Evolutionary conservation across 2,113 vertebrate genomes (phyloP).

Genomic region (Scolopax mira): DNA sequence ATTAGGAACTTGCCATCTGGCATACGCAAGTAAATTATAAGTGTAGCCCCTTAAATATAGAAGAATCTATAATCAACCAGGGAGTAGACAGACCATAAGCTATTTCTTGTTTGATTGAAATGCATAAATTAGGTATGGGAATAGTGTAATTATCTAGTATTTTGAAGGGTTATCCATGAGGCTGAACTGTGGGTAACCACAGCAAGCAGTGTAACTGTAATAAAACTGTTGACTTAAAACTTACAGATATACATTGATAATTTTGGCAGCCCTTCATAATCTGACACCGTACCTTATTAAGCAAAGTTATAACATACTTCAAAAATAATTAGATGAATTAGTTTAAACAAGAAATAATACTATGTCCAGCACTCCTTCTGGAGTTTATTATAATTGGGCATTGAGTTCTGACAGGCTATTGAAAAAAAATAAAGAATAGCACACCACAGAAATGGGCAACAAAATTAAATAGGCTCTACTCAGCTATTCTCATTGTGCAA

Average conservation of each 20-base stretch:
- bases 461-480: not conserved
- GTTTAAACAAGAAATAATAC: not conserved
- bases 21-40: not conserved
- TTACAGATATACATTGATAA: not conserved
- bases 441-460: not conserved
- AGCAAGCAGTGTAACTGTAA: not conserved
- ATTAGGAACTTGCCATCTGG: slow-evolving; percentile 45
- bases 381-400: not conserved
- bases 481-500: not conserved
- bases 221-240: not conserved
- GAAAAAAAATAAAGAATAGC: not conserved
- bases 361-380: not conserved
- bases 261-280: not conserved
- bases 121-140: not conserved
- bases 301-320: not conserved
- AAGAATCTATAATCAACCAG: not conserved
- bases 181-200: not conserved
- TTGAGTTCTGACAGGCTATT: not conserved
- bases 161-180: not conserved
- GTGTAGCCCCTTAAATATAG: not conserved
- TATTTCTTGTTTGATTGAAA: slow-evolving; percentile 27
- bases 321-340: not conserved
- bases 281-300: not conserved
- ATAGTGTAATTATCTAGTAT: not conserved
- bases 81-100: not conserved